phyloP scores from a whole-genome alignment of 2,888 invertebrate species.

The Leptarthrus brevirostris region DNA sequence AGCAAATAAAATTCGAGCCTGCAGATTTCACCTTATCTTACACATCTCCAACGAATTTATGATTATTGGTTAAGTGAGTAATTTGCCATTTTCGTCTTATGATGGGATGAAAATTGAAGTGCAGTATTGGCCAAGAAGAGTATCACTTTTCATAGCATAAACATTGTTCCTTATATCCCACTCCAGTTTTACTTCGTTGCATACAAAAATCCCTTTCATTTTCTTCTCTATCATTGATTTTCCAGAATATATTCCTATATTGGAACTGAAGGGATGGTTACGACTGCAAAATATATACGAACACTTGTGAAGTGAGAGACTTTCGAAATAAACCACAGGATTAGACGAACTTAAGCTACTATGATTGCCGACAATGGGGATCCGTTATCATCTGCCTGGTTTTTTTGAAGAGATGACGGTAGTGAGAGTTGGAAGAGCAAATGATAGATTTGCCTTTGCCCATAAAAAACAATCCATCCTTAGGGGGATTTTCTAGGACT shows the following conservation, averaged over 20 bases:
- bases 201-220: not conserved
- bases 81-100: too few species aligned
- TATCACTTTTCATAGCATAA: too few species aligned
- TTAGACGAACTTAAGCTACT: constrained; percentile 53
- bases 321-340: constrained; percentile 53
- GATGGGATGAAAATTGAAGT: too few species aligned
- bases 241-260: not conserved
- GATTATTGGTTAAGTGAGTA: too few species aligned
- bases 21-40: too few species aligned
- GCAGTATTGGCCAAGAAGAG: too few species aligned
- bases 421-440: not conserved
- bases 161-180: too few species aligned
- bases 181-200: too few species aligned
- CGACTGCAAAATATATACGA: constrained; percentile 5
- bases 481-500: constrained; percentile 2
- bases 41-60: too few species aligned
- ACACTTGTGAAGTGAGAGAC: constrained; percentile 48
- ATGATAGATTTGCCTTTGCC: constrained; percentile 29
- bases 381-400: constrained; percentile 40
- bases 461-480: constrained; percentile 44
- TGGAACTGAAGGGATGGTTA: not conserved
- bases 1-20: too few species aligned
- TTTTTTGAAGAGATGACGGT: not conserved
- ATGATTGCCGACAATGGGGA: constrained; percentile 53
- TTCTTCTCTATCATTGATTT: not conserved